These are phyloP conservation scores for Urocolius indicus DNA, from an alignment of 2,113 vertebrate genomes.

Conservation along the genomic window DNA sequence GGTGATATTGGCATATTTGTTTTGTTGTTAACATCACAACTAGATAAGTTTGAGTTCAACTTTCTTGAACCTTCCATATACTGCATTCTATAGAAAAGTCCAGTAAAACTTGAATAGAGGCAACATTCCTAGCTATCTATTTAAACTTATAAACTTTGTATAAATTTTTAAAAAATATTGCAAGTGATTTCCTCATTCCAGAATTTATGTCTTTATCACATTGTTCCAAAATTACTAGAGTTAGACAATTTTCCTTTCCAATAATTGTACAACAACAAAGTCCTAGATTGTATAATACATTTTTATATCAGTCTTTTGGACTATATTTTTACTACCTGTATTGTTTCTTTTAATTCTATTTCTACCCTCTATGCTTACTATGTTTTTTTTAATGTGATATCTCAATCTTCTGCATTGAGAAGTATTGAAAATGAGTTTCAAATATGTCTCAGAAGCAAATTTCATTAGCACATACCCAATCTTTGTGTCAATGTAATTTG, in stretches of 20 bases:
- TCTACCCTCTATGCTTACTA: neutral
- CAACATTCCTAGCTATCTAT: neutral
- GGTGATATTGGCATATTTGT: no score
- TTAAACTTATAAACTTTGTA: no score
- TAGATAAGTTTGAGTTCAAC: neutral
- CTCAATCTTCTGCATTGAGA: neutral
- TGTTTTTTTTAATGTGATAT: neutral
- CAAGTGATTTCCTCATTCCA: neutral
- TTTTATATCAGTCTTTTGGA: neutral
- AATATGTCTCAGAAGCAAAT: neutral
- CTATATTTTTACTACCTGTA: neutral
- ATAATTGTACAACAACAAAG: neutral
- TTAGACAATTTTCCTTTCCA: neutral
- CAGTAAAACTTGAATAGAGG: neutral
- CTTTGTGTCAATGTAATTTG: neutral
- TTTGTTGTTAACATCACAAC: no score
- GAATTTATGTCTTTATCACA: neutral
- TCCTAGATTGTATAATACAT: neutral
- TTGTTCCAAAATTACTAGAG: neutral
- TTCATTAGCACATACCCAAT: neutral
- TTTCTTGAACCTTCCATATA: neutral
- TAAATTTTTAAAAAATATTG: neutral
- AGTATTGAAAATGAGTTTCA: neutral
- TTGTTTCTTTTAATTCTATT: neutral
- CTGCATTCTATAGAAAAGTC: neutral